phyloP scores from a whole-genome alignment of 2,113 vertebrate genomes.

The Tenrec ecaudatus region DNA sequence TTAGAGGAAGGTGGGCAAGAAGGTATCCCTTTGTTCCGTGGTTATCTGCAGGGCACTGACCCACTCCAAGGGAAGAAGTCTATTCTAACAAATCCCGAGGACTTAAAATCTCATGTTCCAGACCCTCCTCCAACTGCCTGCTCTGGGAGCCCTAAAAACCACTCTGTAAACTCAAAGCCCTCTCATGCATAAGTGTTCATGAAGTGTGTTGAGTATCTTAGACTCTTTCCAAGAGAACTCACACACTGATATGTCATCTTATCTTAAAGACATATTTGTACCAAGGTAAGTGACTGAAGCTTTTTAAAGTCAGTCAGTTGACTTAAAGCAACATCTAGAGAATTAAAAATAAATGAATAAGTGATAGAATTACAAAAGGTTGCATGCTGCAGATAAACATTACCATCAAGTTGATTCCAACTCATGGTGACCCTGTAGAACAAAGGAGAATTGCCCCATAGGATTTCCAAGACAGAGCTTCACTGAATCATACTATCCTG shows the following conservation, averaged over 20 bases:
- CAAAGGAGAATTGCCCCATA: too few relatives aligned
- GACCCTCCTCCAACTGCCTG: background rate
- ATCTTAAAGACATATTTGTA: background rate
- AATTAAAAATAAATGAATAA: too few relatives aligned
- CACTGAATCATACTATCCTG: background rate
- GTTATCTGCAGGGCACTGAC: background rate
- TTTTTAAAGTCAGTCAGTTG: background rate
- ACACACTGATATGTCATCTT: background rate
- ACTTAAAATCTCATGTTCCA: background rate
- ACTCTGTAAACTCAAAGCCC: background rate
- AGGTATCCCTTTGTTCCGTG: background rate
- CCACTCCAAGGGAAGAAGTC: background rate
- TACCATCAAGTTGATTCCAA: background rate
- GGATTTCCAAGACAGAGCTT: background rate
- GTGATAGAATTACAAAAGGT: background rate
- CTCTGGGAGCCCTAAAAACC: background rate
- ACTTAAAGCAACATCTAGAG: too few relatives aligned
- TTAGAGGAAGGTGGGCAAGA: background rate
- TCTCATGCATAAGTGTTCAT: background rate
- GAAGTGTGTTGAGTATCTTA: background rate
- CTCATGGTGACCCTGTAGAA: background rate
- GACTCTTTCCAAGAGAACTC: conserved; percentile 44
- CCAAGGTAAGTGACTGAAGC: background rate
- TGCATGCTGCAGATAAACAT: background rate
- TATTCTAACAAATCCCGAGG: background rate